Evolutionary conservation across 35 echinoderm and acorn worm species (phyloP).

Genomic region (Ophioderma brevispina): DNA sequence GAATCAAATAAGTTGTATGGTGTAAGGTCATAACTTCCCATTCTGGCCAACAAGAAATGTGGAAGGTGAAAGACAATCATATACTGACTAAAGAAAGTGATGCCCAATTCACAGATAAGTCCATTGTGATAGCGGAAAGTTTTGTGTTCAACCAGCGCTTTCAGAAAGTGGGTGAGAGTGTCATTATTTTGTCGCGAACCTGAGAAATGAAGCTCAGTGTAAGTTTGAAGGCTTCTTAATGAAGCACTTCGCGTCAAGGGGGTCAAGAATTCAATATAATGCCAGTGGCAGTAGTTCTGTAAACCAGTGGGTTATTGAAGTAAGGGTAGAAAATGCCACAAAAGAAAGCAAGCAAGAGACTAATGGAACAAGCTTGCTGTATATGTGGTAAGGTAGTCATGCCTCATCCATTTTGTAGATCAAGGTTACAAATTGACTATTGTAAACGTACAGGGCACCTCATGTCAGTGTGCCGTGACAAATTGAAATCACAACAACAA

Average conservation of each 20-base stretch:
- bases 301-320: background rate
- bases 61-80: too few relatives aligned
- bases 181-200: background rate
- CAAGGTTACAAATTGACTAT: background rate
- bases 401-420: background rate
- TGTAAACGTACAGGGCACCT: background rate
- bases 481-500: too few relatives aligned
- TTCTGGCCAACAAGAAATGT: too few relatives aligned
- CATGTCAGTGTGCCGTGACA: background rate
- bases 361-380: background rate
- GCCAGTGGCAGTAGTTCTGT: background rate
- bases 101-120: too few relatives aligned
- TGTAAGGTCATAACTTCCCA: too few relatives aligned
- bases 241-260: constrained; percentile 24
- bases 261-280: background rate
- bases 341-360: background rate
- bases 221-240: constrained; percentile 26
- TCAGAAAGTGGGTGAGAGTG: background rate
- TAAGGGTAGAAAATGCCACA: background rate
- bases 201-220: background rate
- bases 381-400: background rate
- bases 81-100: too few relatives aligned
- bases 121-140: background rate
- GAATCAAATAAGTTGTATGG: too few relatives aligned
- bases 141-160: background rate